Base-by-base conservation (phyloP, 2,797 vertebrate species). In the Echiichthys vipera region DNA sequence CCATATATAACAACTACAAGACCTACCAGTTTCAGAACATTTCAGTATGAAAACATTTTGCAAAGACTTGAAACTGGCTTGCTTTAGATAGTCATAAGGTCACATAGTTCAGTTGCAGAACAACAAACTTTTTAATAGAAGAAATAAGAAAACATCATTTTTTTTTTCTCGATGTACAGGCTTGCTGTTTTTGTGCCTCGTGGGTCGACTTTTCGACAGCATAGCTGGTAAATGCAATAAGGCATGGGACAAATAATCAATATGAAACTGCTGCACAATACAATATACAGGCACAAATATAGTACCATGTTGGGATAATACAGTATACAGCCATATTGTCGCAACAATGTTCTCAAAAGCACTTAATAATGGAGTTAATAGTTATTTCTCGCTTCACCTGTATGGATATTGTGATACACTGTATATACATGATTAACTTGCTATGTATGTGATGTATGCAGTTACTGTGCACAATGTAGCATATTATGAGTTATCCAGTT, bases 181-280 rank as follows among this genome's bases (percentile, higher is more conserved):
- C 22, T 55, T 36, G 39, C 17, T 36, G 20, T 6, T 11, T 65
- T 50, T 66, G 22, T n/a, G 22, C 30, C 24, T 36, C 39, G 24
- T 49, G 55, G 24, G 17, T 56, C 43, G 24, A 66, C 24, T 61
- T 70, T 64, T 58, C 1, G 18, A 59, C 79, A 64, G 54, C 17
- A 4, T 8, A 11, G 46, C 39, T 39, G 49, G 51, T 59, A 50
- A 58, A 73, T 39, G 47, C 34, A 70, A 39, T 67, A 50, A 58
- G 20, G 47, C 46, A 32, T 65, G 29, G 36, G 70, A 64, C 62
- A 50, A 72, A 61, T 43, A 57, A 65, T 77, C 68, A 63, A 57
- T 62, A 47, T n/a, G 8, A 49, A 58, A 45, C 29, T 43, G 43
- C 10, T 22, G 30, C 22, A 57, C 34, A 76, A 51, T 27, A 39